Base-by-base conservation (phyloP, 1,140 invertebrate species). In the Plodia interpunctella region DNA sequence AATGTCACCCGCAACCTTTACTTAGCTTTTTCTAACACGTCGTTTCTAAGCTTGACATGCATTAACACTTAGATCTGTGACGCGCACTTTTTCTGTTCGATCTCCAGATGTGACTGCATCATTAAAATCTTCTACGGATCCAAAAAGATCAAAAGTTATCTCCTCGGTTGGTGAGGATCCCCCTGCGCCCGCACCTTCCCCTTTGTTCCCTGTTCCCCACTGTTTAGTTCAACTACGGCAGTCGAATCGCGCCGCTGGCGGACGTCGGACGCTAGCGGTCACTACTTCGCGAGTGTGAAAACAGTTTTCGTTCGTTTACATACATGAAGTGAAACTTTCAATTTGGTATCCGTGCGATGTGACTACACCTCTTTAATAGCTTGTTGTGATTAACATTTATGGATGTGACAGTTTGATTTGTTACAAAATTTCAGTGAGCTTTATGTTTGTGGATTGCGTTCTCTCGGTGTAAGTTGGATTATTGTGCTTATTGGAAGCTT, bases 111-210 rank as follows among this genome's bases (percentile, higher is more conserved):
- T 78, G 78, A 73, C 76, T 78, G 76, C 80, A 78, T 88, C 86
- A 88, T 88, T 88, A 87, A 88, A 87, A 87, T 86, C 81, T 79
- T 82, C 83, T 84, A 76, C 78, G 70, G 72, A 68, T 79, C 82
- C 81, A 83, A 87, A 87, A 86, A 87, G 86, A 88, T 88, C 86
- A 84, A 86, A 88, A 88, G 83, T 87, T 88, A 87, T 88, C 81
- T 87, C 73, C 73, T 83, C 75, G 62, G 74, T 72, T 79, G 72
- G 72, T 79, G 79, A 74, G 75, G 59, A 64, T 74, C 74, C 72
- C 74, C 18, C 18, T 20, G 20, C 63, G 60, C 66, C 50, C 71
- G 20, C 5, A 9, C 68, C 73, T 65, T 53, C 57, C 63, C 55
- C 68, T 66, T 65, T 68, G 68, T 55, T 62, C 82, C 76, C 75